Conservation (phyloP, 2,888 invertebrate species). For the Psylliodes chrysocephalus region DNA sequence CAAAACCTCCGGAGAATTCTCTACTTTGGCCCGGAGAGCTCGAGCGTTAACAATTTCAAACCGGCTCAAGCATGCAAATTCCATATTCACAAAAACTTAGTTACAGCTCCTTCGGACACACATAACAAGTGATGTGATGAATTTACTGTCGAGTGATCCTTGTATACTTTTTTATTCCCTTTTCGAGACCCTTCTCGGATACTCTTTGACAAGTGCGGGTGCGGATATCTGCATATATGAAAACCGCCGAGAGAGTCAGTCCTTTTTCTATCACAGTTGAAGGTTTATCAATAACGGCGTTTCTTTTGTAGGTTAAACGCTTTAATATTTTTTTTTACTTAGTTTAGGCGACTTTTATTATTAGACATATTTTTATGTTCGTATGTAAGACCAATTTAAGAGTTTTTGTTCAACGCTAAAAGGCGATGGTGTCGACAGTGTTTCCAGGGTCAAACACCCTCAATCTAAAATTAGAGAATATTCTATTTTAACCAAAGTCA, state of each 20-base stretch:
- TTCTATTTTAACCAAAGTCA: too few species aligned
- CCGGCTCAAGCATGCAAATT: background rate
- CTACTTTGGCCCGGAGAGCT: background rate
- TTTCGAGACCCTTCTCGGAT: slow-evolving; percentile 5
- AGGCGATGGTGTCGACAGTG: too few species aligned
- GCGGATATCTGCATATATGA: slow-evolving; percentile 12
- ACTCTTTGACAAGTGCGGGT: slow-evolving; percentile 1
- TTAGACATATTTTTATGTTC: too few species aligned
- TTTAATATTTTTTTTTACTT: too few species aligned
- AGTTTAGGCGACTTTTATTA: too few species aligned
- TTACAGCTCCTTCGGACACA: slow-evolving; percentile 7
- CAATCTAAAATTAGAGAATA: too few species aligned
- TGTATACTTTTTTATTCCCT: slow-evolving; percentile 7
- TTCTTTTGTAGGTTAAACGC: background rate
- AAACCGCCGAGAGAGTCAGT: background rate
- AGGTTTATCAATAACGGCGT: background rate
- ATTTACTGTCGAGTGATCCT: slow-evolving; percentile 13
- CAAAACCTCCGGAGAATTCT: background rate
- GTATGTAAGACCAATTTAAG: too few species aligned
- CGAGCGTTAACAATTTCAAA: background rate
- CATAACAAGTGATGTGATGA: background rate
- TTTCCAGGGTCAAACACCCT: too few species aligned
- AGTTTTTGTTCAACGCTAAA: too few species aligned
- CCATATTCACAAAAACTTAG: slow-evolving; percentile 6
- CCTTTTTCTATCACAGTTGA: background rate